A percentile compares a stretch with the other conserved stretches of the same genome.
Conservation (phyloP, 2,113 vertebrate genomes). For the Trinectes maculatus region DNA sequence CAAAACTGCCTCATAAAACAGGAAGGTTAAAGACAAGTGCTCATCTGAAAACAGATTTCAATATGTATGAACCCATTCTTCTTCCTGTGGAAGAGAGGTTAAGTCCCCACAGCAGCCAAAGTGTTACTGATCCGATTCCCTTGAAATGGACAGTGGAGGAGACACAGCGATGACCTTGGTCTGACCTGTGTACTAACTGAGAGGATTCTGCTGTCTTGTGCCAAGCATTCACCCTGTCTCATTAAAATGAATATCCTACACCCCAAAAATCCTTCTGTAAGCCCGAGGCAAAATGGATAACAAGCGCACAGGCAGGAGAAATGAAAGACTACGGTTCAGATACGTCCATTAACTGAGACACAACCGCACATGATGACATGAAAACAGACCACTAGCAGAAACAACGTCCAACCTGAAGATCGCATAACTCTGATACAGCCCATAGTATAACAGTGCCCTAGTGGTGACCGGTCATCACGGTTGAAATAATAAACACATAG, state of each 20-base stretch:
- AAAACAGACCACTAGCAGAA: too few relatives aligned
- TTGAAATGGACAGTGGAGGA: not conserved
- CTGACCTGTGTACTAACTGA: not conserved
- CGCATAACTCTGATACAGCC: too few relatives aligned
- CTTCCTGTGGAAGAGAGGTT: not conserved
- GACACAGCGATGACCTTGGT: conserved; percentile 6
- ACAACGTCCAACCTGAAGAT: too few relatives aligned
- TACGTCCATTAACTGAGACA: too few relatives aligned
- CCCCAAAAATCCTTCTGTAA: not conserved
- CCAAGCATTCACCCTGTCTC: conserved; percentile 13
- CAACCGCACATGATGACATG: too few relatives aligned
- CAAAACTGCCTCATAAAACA: not conserved
- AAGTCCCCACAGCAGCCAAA: conserved; percentile 9
- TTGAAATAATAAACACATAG: too few relatives aligned
- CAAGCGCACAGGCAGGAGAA: not conserved
- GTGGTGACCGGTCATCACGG: too few relatives aligned
- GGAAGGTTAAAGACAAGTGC: not conserved
- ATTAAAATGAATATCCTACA: conserved; percentile 24
- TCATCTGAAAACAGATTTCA: conserved; percentile 4
- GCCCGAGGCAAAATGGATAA: conserved; percentile 9
- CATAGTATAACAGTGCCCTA: too few relatives aligned
- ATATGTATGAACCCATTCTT: conserved; percentile 1
- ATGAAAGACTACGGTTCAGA: not conserved
- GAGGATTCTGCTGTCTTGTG: conserved; percentile 11
- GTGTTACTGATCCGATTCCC: conserved; percentile 23